Evolutionary conservation across 2,797 vertebrate genomes (phyloP).

Genomic region (Diceros bicornis): DNA sequence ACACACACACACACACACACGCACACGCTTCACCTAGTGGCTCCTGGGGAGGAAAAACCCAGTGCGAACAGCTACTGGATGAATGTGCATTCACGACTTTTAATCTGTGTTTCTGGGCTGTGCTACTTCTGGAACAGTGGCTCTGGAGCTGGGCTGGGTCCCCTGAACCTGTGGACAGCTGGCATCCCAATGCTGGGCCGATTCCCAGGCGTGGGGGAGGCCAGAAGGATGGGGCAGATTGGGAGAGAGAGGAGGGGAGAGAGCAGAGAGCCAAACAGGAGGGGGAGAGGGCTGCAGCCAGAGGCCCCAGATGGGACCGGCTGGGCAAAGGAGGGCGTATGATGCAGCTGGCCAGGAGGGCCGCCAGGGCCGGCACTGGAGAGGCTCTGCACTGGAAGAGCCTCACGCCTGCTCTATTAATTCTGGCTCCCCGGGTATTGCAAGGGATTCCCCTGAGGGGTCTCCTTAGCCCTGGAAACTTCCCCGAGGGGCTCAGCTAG

Average conservation of each 20-base stretch:
- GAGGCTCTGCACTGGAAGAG: constrained; percentile 46
- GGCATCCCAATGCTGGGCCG: constrained; percentile 54
- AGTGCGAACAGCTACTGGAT: background rate
- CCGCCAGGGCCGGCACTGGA: background rate
- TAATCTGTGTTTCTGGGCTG: background rate
- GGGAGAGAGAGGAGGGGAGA: constrained; percentile 23
- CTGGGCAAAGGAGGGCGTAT: background rate
- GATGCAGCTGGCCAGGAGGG: constrained; percentile 41
- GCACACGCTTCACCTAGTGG: background rate
- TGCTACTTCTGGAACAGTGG: background rate
- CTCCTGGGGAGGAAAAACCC: background rate
- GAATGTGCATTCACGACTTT: background rate
- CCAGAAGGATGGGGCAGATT: constrained; percentile 74
- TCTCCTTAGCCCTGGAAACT: constrained; percentile 63
- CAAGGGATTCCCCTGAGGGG: constrained; percentile 61
- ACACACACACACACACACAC: background rate
- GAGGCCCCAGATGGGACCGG: constrained; percentile 56
- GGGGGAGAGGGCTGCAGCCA: background rate
- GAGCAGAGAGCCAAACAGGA: constrained; percentile 37
- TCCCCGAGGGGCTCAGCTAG: background rate
- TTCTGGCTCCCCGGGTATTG: constrained; percentile 22
- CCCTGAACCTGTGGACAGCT: constrained; percentile 62
- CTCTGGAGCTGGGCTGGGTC: background rate
- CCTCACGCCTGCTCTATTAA: constrained; percentile 64
- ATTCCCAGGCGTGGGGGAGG: constrained; percentile 59